Evolutionary conservation across 2,797 vertebrate genomes (phyloP).

Genomic region (Dendrocincla fuliginosa): DNA sequence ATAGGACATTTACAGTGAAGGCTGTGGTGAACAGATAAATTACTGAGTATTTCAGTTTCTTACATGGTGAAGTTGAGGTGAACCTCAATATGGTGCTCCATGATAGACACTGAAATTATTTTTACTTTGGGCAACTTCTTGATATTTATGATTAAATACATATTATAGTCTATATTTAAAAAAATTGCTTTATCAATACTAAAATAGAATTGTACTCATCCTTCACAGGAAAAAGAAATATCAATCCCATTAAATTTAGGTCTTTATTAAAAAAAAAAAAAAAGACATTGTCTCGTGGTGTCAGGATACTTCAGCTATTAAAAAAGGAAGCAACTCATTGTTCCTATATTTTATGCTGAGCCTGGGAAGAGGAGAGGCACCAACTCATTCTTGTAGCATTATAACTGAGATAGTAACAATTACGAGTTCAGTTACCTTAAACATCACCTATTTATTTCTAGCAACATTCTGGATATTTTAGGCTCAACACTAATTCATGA

Average conservation of each 20-base stretch:
- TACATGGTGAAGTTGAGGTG: neutral
- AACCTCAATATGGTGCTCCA: neutral
- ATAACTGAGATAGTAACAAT: neutral
- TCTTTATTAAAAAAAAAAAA: neutral
- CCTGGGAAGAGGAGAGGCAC: neutral
- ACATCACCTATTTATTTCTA: neutral
- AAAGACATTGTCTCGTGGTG: neutral
- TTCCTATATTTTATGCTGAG: neutral
- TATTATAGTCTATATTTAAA: neutral
- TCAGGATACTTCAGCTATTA: neutral
- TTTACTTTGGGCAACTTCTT: neutral
- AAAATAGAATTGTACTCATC: neutral
- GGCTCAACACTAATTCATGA: neutral
- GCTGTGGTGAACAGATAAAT: neutral
- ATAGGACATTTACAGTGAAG: neutral
- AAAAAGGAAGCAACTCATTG: neutral
- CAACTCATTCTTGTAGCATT: neutral
- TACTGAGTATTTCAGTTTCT: neutral
- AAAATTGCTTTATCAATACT: neutral
- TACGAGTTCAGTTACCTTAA: neutral
- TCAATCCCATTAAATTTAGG: neutral
- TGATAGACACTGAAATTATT: neutral
- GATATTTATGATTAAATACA: neutral
- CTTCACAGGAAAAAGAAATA: neutral
- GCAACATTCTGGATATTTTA: neutral